These are phyloP conservation scores for Cichlasoma orientale DNA, from an alignment of 2,797 vertebrate species.

Conservation along the genomic window DNA sequence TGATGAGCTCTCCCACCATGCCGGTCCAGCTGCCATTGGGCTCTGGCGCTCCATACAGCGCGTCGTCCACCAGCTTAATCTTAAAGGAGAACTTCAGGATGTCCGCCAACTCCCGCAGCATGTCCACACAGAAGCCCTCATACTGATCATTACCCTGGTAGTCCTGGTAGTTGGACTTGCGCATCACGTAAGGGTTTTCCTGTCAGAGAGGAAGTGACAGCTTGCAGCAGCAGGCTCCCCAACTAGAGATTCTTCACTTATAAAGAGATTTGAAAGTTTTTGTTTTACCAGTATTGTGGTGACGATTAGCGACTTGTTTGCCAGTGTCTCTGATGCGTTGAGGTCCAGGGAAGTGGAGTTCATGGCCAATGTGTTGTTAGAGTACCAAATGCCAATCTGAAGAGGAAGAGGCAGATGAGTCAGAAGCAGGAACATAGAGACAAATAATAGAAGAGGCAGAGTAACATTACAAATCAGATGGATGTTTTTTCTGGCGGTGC, in stretches of 20 bases:
- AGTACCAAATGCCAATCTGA: slow-evolving; percentile 91
- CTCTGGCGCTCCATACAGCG: slow-evolving; percentile 89
- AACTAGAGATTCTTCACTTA: accelerated
- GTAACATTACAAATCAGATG: neutral
- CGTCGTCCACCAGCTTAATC: slow-evolving; percentile 90
- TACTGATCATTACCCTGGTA: slow-evolving; percentile 85
- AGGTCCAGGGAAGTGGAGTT: slow-evolving; percentile 89
- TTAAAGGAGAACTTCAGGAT: slow-evolving; percentile 89
- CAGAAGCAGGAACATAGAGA: neutral
- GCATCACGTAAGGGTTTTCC: slow-evolving; percentile 94
- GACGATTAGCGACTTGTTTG: slow-evolving; percentile 90
- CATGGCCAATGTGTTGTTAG: slow-evolving; percentile 91
- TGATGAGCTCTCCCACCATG: slow-evolving; percentile 94
- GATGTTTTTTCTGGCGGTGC: neutral
- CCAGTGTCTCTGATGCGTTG: slow-evolving; percentile 87
- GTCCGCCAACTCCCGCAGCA: slow-evolving; percentile 88
- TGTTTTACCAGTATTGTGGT: slow-evolving; percentile 90
- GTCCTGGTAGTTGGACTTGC: slow-evolving; percentile 84
- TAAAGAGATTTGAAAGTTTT: neutral
- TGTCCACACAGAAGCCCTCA: slow-evolving; percentile 94
- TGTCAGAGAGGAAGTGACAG: slow-evolving; percentile 42
- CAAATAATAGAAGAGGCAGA: too few relatives aligned
- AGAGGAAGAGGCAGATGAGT: neutral
- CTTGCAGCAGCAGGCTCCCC: neutral
- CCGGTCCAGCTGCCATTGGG: slow-evolving; percentile 93